These are phyloP conservation scores for Cinclus cinclus DNA, from an alignment of 2,113 vertebrate species.

Conservation along the genomic window DNA sequence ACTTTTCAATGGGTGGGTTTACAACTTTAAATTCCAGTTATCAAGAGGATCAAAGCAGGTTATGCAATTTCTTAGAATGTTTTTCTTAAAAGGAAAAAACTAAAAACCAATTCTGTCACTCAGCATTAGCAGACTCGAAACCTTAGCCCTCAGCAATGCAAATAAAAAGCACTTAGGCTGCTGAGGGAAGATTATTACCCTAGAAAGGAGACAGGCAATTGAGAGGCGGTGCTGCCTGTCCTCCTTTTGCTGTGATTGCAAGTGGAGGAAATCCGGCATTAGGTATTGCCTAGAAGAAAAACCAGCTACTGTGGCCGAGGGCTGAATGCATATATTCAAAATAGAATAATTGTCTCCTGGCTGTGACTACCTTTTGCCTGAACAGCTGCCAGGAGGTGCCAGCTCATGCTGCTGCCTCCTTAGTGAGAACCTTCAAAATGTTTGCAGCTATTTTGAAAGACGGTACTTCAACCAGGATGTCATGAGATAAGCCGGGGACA, in stretches of 20 bases:
- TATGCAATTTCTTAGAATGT: conserved; percentile 35
- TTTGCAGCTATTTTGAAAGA: not conserved
- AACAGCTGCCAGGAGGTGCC: not conserved
- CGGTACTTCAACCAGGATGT: not conserved
- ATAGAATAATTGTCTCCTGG: not conserved
- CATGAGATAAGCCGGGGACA: not conserved
- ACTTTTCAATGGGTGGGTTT: not conserved
- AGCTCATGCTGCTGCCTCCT: not conserved
- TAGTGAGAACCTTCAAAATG: not conserved
- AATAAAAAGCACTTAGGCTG: conserved; percentile 8
- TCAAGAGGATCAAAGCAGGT: conserved; percentile 25
- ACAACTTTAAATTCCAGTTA: conserved; percentile 29
- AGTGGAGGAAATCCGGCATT: not conserved
- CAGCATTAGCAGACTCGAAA: conserved; percentile 2
- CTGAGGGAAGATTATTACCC: not conserved
- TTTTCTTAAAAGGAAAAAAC: conserved; percentile 40
- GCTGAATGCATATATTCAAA: not conserved
- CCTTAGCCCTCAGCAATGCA: conserved; percentile 23
- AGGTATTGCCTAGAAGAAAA: not conserved
- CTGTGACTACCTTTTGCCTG: not conserved
- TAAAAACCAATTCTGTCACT: conserved; percentile 38
- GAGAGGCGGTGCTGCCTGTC: not conserved
- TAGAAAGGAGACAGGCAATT: not conserved
- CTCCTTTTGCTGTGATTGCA: not conserved
- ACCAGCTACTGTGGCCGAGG: not conserved